These are phyloP conservation scores for Ranitomeya variabilis DNA, from an alignment of 2,113 vertebrate species.

Conservation along the genomic window DNA sequence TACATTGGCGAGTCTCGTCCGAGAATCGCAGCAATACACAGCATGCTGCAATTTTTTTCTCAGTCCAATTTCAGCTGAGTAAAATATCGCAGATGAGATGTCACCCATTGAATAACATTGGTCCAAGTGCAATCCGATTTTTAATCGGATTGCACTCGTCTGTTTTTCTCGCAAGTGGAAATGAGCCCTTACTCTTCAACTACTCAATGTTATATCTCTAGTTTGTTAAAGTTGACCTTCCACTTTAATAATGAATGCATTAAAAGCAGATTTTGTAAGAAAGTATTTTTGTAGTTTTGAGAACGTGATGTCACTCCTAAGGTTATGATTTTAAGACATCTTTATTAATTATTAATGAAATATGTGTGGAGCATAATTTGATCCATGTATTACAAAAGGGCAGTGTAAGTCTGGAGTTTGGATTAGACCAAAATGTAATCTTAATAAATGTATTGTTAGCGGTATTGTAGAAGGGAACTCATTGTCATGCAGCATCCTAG, in stretches of 20 bases:
- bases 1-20: too few species aligned
- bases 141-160: too few species aligned
- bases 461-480: background rate
- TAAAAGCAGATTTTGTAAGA: constrained; percentile 11
- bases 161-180: too few species aligned
- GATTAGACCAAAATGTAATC: background rate
- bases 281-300: constrained; percentile 12
- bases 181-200: background rate
- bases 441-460: background rate
- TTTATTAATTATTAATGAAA: constrained; percentile 12
- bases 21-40: too few species aligned
- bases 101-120: too few species aligned
- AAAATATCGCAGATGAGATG: too few species aligned
- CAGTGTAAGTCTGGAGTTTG: background rate
- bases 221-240: background rate
- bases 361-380: background rate
- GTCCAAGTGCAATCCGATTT: too few species aligned
- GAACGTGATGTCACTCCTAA: background rate
- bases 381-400: background rate
- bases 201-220: background rate
- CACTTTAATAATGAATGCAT: background rate
- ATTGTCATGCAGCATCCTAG: background rate
- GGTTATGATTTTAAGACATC: constrained; percentile 12
- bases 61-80: too few species aligned
- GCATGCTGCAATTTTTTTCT: too few species aligned